phyloP scores from a whole-genome alignment of 2,888 invertebrate genomes.

The Temnothorax rugatulus region DNA sequence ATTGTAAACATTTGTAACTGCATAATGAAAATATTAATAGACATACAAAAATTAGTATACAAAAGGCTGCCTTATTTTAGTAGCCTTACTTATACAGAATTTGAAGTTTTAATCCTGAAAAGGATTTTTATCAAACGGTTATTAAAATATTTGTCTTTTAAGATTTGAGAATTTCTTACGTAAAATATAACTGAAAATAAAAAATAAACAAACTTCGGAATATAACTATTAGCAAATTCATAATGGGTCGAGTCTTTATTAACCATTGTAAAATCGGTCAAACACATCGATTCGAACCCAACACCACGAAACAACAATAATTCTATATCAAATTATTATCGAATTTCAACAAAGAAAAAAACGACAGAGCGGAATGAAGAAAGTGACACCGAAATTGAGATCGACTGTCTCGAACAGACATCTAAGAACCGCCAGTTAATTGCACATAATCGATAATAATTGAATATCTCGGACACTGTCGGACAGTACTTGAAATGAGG shows the following conservation, averaged over 20 bases:
- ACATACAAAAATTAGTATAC: not conserved
- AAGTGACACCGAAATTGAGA: constrained; percentile 44
- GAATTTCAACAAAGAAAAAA: constrained; percentile 14
- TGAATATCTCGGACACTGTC: constrained; percentile 59
- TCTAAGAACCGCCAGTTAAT: constrained; percentile 66
- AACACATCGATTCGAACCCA: not conserved
- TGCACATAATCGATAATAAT: constrained; percentile 77
- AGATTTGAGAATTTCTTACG: not conserved
- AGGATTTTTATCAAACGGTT: not conserved
- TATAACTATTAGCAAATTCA: not conserved
- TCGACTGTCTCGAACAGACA: constrained; percentile 30
- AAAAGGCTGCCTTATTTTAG: not conserved
- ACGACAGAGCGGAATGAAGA: not conserved
- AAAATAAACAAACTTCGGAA: not conserved
- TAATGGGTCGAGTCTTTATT: not conserved
- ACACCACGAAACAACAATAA: not conserved
- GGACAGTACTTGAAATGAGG: constrained; percentile 63
- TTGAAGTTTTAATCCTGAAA: not conserved
- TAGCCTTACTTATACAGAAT: not conserved
- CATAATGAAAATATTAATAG: not conserved
- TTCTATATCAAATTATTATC: constrained; percentile 25
- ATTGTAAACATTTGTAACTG: not conserved
- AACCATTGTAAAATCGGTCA: not conserved
- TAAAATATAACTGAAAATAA: not conserved
- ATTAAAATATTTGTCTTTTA: not conserved